Evolutionary conservation across 2,888 invertebrate genomes (phyloP), one percentile per base, ranked within the genome.

Genomic region (Eretmocerus hayati): DNA sequence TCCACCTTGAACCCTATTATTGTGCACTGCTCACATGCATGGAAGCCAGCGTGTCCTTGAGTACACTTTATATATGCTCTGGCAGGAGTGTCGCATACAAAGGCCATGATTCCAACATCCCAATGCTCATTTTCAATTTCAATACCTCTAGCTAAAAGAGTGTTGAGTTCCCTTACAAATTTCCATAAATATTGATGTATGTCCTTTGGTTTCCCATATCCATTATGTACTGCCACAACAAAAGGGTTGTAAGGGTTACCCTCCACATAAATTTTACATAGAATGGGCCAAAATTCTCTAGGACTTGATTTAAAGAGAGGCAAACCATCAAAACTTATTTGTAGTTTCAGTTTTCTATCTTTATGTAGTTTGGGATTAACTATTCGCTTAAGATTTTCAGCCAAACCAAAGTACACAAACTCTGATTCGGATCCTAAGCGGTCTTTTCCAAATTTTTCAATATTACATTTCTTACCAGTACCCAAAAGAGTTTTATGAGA

Each of bases 221-320:
- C 43, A 35, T 19, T 23, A n/a, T 43, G n/a, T 9, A 22, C n/a
- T 15, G 18, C 35, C 5, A 43, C 32, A 3, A 35, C 21, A 19
- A 42, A 42, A 5, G 32, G 41, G 3, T 32, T 9, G 32, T 42
- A 31, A n/a, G 20, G 4, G 5, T 42, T 6, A 5, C 3, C 6
- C 3, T 31, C 20, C n/a, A 21, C 21, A 31, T n/a, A 19, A 2
- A 42, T 9, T 42, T 19, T 42, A 6, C 20, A 31, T 26, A 42
- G 22, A 2, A 42, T 31, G 13, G 41, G 41, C 41, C 41, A 42
- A 32, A 42, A 42, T 20, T 42, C 5, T 32, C 9, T 32, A 3
- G 4, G n/a, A 11, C 20, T 20, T 11, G 31, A 31, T n/a, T 19
- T 5, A 20, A 42, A 42, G 5, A 42, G 8, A 5, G 41, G 41